These are phyloP conservation scores for Nothura maculosa DNA, from an alignment of 2,797 vertebrate genomes.

Conservation along the genomic window DNA sequence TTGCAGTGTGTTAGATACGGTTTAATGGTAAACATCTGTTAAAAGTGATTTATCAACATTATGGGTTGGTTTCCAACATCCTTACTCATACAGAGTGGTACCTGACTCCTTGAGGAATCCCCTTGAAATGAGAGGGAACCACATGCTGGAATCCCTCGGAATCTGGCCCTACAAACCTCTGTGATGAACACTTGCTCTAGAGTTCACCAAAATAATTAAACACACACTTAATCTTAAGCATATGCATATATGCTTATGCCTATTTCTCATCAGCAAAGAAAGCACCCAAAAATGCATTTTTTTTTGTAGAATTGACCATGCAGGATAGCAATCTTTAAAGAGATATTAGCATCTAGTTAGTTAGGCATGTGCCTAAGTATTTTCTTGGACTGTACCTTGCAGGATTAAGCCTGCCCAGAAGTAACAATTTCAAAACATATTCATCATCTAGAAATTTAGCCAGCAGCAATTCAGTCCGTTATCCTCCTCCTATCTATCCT, in stretches of 20 bases:
- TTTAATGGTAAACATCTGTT: conserved; percentile 65
- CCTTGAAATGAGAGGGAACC: neutral
- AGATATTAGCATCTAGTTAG: neutral
- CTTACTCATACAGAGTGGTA: neutral
- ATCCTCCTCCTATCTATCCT: no score
- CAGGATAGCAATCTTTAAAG: neutral
- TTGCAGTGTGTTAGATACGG: conserved; percentile 64
- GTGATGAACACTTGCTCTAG: neutral
- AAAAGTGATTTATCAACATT: conserved; percentile 57
- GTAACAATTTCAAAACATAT: neutral
- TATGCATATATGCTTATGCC: neutral
- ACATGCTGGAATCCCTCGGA: neutral
- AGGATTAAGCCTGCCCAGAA: neutral
- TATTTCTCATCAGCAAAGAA: neutral
- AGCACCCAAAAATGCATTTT: neutral
- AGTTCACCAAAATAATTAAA: neutral
- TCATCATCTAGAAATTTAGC: neutral
- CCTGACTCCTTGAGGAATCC: neutral
- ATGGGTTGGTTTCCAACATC: conserved; percentile 15
- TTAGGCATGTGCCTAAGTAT: fast-evolving
- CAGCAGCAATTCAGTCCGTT: neutral
- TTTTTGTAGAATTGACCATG: neutral
- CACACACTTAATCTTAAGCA: neutral
- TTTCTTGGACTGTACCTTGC: neutral
- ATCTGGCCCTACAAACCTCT: neutral